Base-by-base conservation (phyloP, 2,113 vertebrate genomes). In the Forbesichthys agassizii region DNA sequence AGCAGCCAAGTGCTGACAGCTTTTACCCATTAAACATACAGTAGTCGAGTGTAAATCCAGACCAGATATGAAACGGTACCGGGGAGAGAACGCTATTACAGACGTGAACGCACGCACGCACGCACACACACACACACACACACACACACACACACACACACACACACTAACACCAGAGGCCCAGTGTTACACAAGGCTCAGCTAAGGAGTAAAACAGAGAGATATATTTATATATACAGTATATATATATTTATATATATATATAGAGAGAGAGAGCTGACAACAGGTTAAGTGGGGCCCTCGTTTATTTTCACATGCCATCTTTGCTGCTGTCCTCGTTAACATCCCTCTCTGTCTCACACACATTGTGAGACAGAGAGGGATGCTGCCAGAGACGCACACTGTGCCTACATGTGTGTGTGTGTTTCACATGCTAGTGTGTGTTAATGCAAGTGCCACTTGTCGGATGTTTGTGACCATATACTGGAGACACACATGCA, bases 1-100 rank as follows among this genome's bases (percentile, higher is more conserved):
- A 89, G 90, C 81, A 72, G 90, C 92, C 88, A 84, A 88, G 92
- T 69, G 78, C 91, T 89, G 91, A 95, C 96, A 98, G 95, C 96
- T 97, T 99, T 98, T 95, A 95, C 93, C 94, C 93, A 97, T 99
- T 98, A 97, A 92, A 94, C 92, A 93, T 95, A 96, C 96, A 96
- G 96, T 96, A 96, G 96, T 93, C 91, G 83, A 94, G 94, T 94
- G 95, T 93, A 96, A 95, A 97, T 95, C 93, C 93, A 93, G 93
- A 93, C 90, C 95, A 95, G 94, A 95, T 93, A 94, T 85, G 80
- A 84, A 73, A 73, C 80, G 20, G 20, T 1, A 20, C 20, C 20
- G 20, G 20, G 20, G 20, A 20, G 1, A 20, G 20, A 20, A 73
- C 83, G 82, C 77, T 16, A 69, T 65, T 66, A 3, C 47, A 33